Evolutionary conservation across 2,888 invertebrate species (phyloP), one percentile per base, ranked within the genome.

Genomic region (Noctua janthe): DNA sequence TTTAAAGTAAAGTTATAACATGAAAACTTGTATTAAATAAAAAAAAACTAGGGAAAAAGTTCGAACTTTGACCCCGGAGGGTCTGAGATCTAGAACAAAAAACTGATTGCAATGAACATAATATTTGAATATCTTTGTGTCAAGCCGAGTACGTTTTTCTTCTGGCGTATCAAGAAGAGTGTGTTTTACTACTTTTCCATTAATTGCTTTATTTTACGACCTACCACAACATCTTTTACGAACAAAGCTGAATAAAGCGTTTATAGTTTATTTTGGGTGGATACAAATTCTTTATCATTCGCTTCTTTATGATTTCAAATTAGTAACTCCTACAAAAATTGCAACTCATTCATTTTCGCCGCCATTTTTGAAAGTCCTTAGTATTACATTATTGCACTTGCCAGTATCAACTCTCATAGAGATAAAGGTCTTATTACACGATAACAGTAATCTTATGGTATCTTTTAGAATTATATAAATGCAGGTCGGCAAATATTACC

Each of bases 381-480:
- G 66, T 73, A 69, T 23, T 66, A 0, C 56, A 67, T 43, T 66
- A 39, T 51, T 66, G 39, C 72, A 74, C 67, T 81, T 86, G 62
- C 17, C n/a, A 54, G 39, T 73, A 83, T 64, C 29, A n/a, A 69
- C 62, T 82, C 29, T 71, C 54, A 69, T 77, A 17, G 49, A 79
- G 82, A 78, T 87, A 89, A 82, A 74, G n/a, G 73, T 64, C 69
- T 81, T 81, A 67, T 43, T 72, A 66, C 8, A 54, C n/a, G 88
- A 87, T 88, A 87, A 29, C 66, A 67, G 23, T 80, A 70, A 82
- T 81, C 74, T 74, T n/a, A 49, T 67, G 23, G 49, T 87, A 87
- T 79, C 87, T 71, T 43, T 70, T 39, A 64, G 6, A 56, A 51
- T 73, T 35, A 77, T 78, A 76, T 71, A 76, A 80, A 49, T 69